Base-by-base conservation (phyloP, 2,113 vertebrate species). In the Lasiurus cinereus region DNA sequence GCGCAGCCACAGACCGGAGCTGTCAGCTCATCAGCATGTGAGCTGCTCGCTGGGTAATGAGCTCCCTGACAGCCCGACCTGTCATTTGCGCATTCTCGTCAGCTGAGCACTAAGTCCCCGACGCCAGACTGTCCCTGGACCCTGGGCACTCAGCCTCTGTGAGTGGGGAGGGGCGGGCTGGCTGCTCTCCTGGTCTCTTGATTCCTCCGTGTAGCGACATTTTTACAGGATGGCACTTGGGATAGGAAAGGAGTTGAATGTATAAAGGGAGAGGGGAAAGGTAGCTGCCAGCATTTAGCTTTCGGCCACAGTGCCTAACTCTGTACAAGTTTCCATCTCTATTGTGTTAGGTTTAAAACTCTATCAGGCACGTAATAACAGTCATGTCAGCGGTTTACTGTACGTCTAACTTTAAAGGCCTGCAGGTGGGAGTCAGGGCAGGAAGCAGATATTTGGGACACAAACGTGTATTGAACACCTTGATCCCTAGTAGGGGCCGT, bases 11-110 rank as follows among this genome's bases (percentile, higher is more conserved):
- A 86, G 76, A 90, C 79, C 88, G 79, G 89, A 87, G 96, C 52
- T 95, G 92, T 91, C 95, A 94, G 95, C 94, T 97, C 96, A 95
- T 97, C 94, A 96, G 95, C 95, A 95, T 97, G 96, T 77, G 94
- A 96, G 96, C 82, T 80, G 92, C 62, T 88, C 5, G 31, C 94
- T 93, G 91, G 95, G 94, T 95, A 94, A 91, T 86, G 91, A 95
- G 92, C 90, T 93, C 66, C 74, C 70, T 87, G 62, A 93, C 90
- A 86, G 90, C 94, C 94, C 12, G 72, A 90, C 92, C 94, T 96
- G 96, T 95, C 97, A 95, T 94, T 92, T 91, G 74, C 91, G 95
- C 85, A 29, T 88, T 90, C 90, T 94, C 22, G 69, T 92, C 78
- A 87, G 96, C 74, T 84, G 96, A 93, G 72, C 90, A 31, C 85